Evolutionary conservation across 2,888 invertebrate species (phyloP).

Genomic region (Eilema depressum): DNA sequence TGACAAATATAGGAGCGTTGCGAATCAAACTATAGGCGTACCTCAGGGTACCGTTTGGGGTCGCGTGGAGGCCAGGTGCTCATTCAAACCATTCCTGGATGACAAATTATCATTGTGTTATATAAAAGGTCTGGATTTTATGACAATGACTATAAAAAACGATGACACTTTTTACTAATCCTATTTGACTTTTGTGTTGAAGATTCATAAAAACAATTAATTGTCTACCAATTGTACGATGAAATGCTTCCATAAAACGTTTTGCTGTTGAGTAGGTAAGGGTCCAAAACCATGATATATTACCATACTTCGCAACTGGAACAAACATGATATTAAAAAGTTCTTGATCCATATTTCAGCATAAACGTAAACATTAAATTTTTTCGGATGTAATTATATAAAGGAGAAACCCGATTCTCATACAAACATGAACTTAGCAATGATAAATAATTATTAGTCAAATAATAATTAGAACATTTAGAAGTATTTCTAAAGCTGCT

Average conservation of each 20-base stretch:
- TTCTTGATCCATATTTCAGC: not conserved
- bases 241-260: conserved; percentile 44
- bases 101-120: conserved; percentile 85
- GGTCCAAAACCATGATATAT: conserved; percentile 15
- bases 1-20: conserved; percentile 78
- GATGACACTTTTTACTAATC: conserved; percentile 67
- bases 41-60: conserved; percentile 60
- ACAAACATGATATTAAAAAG: not conserved
- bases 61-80: conserved; percentile 82
- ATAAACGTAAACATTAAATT: not conserved
- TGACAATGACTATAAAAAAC: conserved; percentile 71
- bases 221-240: conserved; percentile 41
- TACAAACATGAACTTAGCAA: no score
- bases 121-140: conserved; percentile 66
- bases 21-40: conserved; percentile 67
- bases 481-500: no score
- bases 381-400: no score
- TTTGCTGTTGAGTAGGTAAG: conserved; percentile 28
- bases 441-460: no score
- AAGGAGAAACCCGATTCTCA: no score
- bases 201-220: conserved; percentile 49
- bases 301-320: conserved; percentile 24
- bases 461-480: no score
- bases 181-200: conserved; percentile 63
- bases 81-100: conserved; percentile 69